Evolutionary conservation across 2,113 vertebrate genomes (phyloP), one percentile per base, ranked within the genome.

Genomic region (Petrocephalus zakoni): DNA sequence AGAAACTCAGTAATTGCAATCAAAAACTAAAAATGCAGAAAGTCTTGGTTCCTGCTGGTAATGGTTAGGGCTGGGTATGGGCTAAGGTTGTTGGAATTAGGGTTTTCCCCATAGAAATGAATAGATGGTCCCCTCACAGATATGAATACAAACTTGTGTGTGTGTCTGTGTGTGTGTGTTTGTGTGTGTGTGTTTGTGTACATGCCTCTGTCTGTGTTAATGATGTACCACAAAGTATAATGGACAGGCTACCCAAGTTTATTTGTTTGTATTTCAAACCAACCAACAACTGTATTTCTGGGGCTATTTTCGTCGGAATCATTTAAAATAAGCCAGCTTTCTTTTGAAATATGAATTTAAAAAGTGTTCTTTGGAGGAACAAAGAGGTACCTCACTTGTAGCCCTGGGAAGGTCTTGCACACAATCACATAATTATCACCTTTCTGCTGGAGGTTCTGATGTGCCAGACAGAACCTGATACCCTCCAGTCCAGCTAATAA

Each of bases 381-480:
- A 75, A 83, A 49, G 49, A 83, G 46, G 81, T 21, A 46, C 10
- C 19, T 49, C 81, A 49, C 9, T 83, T 83, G n/a, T 10, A 83
- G 81, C 21, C 19, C 19, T 22, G 42, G 37, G 81, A 49, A 46
- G 46, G 9, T 49, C 81, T 49, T 83, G 46, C 81, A 46, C 81
- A 83, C 19, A 49, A 37, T 83, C 81, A 83, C 72, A 78, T 78
- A 78, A 78, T 83, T 49, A 83, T 83, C 81, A 83, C 81, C 46
- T 83, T 83, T 10, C 46, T 46, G 46, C 81, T 83, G 81, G 81
- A 22, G 75, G 5, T 83, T 49, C 42, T 46, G n/a, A 42, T n/a
- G 81, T 83, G 81, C 46, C 81, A 49, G 81, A 83, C 81, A 9
- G 81, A 83, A 83, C 46, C 81, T 83, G 81, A 83, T 49, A 83